phyloP scores from a whole-genome alignment of 1,140 invertebrate species.

The Procambarus clarkii region DNA sequence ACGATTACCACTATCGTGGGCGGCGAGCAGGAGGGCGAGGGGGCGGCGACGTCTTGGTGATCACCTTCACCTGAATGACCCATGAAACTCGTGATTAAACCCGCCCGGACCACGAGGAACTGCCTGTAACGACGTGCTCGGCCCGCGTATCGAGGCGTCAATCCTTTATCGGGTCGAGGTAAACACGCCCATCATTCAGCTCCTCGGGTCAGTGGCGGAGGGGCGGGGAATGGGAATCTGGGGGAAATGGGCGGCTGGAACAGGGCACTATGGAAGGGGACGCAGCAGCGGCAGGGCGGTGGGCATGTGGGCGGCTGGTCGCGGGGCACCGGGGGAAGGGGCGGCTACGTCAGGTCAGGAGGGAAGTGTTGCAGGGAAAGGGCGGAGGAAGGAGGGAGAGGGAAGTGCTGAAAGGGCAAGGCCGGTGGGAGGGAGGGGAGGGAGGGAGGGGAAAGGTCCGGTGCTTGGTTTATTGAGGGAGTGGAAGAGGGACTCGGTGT shows the following conservation, averaged over 20 bases:
- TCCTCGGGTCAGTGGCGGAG: constrained; percentile 16
- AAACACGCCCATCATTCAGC: constrained; percentile 67
- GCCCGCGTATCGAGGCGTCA: constrained; percentile 59
- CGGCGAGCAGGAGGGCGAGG: constrained; percentile 28
- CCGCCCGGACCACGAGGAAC: constrained; percentile 54
- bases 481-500: constrained; percentile 35
- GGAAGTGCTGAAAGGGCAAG: too few species aligned
- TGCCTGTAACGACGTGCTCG: constrained; percentile 59
- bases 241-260: not conserved
- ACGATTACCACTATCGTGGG: constrained; percentile 39
- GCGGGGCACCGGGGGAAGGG: constrained; percentile 12
- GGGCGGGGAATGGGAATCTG: not conserved
- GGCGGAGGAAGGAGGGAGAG: too few species aligned
- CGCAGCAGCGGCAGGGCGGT: not conserved
- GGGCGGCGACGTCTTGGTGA: constrained; percentile 39
- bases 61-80: constrained; percentile 56
- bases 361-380: too few species aligned
- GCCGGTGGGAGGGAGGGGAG: constrained; percentile 8
- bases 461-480: constrained; percentile 31
- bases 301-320: too few species aligned
- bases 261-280: not conserved
- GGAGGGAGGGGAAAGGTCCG: constrained; percentile 20
- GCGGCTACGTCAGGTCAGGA: not conserved
- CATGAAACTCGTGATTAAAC: constrained; percentile 62
- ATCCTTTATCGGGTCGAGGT: constrained; percentile 64